phyloP scores from a whole-genome alignment of 2,797 vertebrate genomes.

The Pangasius sanitwongsei region DNA sequence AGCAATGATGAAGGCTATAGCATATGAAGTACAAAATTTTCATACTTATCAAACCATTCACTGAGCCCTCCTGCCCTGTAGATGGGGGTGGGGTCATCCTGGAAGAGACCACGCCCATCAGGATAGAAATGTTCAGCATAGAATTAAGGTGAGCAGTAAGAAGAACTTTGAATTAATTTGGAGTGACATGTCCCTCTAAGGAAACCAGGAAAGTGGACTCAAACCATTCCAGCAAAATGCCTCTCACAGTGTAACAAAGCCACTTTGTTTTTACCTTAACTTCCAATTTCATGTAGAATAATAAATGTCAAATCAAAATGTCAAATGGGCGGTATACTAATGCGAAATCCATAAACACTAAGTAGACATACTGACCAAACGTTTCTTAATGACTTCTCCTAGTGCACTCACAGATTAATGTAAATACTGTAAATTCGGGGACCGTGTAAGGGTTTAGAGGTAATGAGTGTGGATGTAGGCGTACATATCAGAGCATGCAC shows the following conservation, averaged over 20 bases:
- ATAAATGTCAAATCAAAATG: slow-evolving; percentile 2
- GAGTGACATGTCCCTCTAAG: neutral
- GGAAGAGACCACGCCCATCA: neutral
- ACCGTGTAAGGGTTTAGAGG: slow-evolving; percentile 57
- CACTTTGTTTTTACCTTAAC: neutral
- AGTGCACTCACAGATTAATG: slow-evolving; percentile 63
- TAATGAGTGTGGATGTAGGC: slow-evolving; percentile 11
- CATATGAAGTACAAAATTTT: neutral
- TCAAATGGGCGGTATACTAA: neutral
- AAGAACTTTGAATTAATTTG: neutral
- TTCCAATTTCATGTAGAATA: neutral
- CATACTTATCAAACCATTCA: neutral
- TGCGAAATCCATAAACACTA: slow-evolving; percentile 59
- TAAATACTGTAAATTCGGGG: slow-evolving; percentile 66
- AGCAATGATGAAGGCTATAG: neutral
- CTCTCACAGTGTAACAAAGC: neutral
- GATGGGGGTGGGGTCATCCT: neutral
- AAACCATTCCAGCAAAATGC: neutral
- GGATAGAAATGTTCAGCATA: neutral
- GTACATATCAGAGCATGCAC: neutral
- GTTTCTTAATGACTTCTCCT: slow-evolving; percentile 72
- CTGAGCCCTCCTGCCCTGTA: neutral
- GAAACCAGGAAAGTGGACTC: neutral
- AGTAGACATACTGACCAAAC: slow-evolving; percentile 72
- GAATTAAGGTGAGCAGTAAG: neutral